Base-by-base conservation (phyloP, 2,888 invertebrate species). In the Hyles lineata region DNA sequence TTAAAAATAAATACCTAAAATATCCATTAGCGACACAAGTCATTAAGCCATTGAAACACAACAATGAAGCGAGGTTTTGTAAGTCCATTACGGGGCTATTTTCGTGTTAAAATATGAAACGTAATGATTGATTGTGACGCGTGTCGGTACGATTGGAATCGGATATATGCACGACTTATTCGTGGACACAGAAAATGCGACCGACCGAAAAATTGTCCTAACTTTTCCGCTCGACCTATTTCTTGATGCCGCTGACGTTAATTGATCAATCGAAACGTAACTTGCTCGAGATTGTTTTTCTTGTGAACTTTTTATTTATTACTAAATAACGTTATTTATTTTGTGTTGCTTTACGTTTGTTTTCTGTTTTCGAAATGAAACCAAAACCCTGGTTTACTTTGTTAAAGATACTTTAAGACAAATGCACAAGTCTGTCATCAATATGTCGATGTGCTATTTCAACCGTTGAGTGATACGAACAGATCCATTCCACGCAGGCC, bases 61-160 rank as follows among this genome's bases (percentile, higher is more conserved):
- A 25, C 29, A 29, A 15, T 25, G 21, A 43, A 43, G 55, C n/a
- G 55, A 55, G 19, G 55, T 55, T 29, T 61, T 29, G 61, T 61
- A 43, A 35, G 43, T 63, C 35, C 43, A 63, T 63, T 63, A 63
- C 5, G 21, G 63, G 4, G 63, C 5, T 63, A 21, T 63, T 63
- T 63, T 63, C 63, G 63, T 43, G 17, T 73, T 72, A 74, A 63
- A 75, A 69, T 67, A 67, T 67, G 70, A 74, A 73, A 71, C 71
- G 72, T 70, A 77, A 77, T 85, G 79, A 82, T 85, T 74, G 80
- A 85, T 79, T 76, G 76, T 82, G 80, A 79, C 78, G 78, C 74
- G 78, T 72, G 73, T 58, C 73, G 71, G 73, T 74, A 75, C 74
- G 80, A 80, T 77, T 73, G 80, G 72, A 79, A 82, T 80, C 78